Percentiles rank a stretch among this genome's conserved stretches.
These are phyloP conservation scores for Polia nebulosa DNA, from an alignment of 2,888 invertebrate genomes.

Conservation along the genomic window DNA sequence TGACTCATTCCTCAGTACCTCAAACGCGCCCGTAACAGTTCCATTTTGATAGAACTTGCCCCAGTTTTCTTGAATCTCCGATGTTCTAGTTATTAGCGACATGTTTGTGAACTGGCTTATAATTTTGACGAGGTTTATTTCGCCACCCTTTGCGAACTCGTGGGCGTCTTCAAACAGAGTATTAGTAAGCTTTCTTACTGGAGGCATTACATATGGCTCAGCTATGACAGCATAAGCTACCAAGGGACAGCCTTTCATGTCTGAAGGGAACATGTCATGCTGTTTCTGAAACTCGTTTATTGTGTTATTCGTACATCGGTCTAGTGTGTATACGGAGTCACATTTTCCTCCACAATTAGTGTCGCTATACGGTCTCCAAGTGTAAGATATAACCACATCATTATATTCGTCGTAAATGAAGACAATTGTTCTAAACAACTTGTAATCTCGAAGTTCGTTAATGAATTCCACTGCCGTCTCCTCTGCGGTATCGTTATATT, in stretches of 20 bases:
- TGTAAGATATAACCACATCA: conserved; percentile 82
- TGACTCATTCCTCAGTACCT: conserved; percentile 78
- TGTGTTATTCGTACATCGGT: conserved; percentile 79
- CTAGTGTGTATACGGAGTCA: conserved; percentile 82
- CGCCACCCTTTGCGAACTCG: conserved; percentile 83
- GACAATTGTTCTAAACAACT: conserved; percentile 84
- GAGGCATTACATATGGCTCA: conserved; percentile 88
- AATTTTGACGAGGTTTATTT: conserved; percentile 87
- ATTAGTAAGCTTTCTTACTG: conserved; percentile 74
- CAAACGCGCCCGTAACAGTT: conserved; percentile 83
- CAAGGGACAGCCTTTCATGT: conserved; percentile 86
- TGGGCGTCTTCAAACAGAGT: conserved; percentile 79
- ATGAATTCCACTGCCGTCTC: conserved; percentile 81
- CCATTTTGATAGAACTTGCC: conserved; percentile 82
- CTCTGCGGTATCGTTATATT: conserved; percentile 75
- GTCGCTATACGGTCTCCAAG: conserved; percentile 86
- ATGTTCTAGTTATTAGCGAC: conserved; percentile 83
- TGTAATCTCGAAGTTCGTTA: conserved; percentile 82
- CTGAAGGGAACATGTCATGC: conserved; percentile 82
- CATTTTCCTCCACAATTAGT: conserved; percentile 86
- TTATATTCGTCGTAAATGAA: conserved; percentile 80
- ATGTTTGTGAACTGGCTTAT: conserved; percentile 87
- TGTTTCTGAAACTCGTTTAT: conserved; percentile 77
- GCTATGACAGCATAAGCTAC: conserved; percentile 84
- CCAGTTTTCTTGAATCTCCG: conserved; percentile 84